Evolutionary conservation across 2,888 invertebrate genomes (phyloP).

Genomic region (Eupsilia transversa): DNA sequence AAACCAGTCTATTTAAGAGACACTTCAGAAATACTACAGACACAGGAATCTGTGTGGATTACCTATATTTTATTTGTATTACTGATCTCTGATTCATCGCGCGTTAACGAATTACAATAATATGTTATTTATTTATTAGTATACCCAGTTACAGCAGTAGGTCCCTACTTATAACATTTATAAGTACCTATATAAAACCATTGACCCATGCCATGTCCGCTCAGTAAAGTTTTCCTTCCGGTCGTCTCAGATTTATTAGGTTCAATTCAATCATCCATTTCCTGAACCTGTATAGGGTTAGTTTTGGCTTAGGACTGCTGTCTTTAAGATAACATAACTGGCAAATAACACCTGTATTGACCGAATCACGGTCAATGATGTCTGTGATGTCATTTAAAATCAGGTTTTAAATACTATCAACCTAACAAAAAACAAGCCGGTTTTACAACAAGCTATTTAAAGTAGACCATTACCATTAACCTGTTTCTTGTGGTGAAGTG

Average conservation of each 20-base stretch:
- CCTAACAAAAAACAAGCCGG: not conserved
- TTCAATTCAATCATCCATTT: conserved; percentile 14
- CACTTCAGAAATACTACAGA: conserved; percentile 2
- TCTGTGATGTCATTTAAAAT: not conserved
- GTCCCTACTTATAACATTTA: too few relatives aligned
- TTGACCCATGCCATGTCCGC: not conserved
- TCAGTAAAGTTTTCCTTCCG: conserved; percentile 14
- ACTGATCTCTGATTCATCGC: not conserved
- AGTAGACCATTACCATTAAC: conserved; percentile 3
- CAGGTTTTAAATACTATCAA: conserved; percentile 17
- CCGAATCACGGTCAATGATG: not conserved
- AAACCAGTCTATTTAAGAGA: not conserved
- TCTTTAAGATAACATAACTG: not conserved
- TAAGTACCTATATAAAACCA: too few relatives aligned
- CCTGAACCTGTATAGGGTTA: conserved; percentile 1
- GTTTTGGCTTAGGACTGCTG: not conserved
- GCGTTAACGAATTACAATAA: not conserved
- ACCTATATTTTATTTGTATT: conserved; percentile 3
- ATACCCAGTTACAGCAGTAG: not conserved
- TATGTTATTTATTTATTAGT: not conserved
- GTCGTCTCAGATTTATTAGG: not conserved
- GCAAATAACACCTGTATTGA: conserved; percentile 1
- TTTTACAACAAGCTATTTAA: conserved; percentile 4
- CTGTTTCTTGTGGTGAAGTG: not conserved
- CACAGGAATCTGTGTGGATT: not conserved